Evolutionary conservation across 2,113 vertebrate species (phyloP).

Genomic region (Corythoichthys haematopterus): DNA sequence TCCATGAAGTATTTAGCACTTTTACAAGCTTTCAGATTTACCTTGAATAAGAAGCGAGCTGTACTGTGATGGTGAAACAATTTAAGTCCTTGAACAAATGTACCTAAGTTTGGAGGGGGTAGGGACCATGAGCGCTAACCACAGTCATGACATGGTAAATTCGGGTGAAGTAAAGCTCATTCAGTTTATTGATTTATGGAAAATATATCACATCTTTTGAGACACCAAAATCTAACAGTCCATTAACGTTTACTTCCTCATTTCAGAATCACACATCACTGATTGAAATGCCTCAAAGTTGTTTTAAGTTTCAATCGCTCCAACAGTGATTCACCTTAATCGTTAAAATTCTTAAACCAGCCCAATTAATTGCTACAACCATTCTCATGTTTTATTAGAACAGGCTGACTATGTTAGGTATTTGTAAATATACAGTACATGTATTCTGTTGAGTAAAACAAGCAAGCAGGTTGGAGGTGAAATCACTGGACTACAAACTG

Average conservation of each 20-base stretch:
- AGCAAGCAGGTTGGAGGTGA: conserved; percentile 60
- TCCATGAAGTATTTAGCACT: neutral
- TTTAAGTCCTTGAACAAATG: neutral
- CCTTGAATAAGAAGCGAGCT: neutral
- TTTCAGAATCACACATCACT: conserved; percentile 31
- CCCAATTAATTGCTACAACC: conserved; percentile 35
- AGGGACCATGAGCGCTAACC: neutral
- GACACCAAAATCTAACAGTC: conserved; percentile 57
- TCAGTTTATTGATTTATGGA: conserved; percentile 70
- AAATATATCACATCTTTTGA: conserved; percentile 69
- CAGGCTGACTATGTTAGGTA: conserved; percentile 33
- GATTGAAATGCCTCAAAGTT: conserved; percentile 29
- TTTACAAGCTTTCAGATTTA: neutral
- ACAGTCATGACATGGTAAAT: conserved; percentile 22
- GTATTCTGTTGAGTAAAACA: conserved; percentile 48
- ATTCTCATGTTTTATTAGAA: conserved; percentile 9
- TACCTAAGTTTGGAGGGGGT: neutral
- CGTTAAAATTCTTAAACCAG: conserved; percentile 19
- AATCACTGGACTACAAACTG: conserved; percentile 57
- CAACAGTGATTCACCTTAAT: neutral
- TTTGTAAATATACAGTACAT: conserved; percentile 54
- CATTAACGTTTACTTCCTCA: conserved; percentile 32
- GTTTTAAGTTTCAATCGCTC: conserved; percentile 14
- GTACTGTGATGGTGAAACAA: neutral
- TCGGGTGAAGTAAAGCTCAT: conserved; percentile 57